These are phyloP conservation scores for Cladorhizidae sp. DNA, from an alignment of 37 sponge, comb jelly and placozoan species.

Conservation along the genomic window DNA sequence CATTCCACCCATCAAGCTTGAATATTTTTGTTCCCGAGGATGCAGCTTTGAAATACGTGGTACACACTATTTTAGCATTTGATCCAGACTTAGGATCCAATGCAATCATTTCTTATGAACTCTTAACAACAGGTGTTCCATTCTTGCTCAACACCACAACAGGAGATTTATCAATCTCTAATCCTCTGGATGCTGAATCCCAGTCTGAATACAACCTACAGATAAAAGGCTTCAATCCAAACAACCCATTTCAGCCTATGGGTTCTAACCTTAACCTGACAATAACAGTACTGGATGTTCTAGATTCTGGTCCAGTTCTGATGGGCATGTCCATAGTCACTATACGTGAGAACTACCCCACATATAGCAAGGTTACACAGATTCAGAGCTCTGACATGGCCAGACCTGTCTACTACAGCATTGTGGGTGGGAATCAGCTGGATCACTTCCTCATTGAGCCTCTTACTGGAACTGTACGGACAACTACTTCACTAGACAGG, in stretches of 20 bases:
- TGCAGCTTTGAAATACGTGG: slow-evolving; percentile 17
- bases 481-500: slow-evolving; percentile 51
- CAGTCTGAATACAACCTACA: slow-evolving; percentile 21
- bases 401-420: slow-evolving; percentile 50
- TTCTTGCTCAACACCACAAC: slow-evolving; percentile 48
- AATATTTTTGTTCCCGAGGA: slow-evolving; percentile 49
- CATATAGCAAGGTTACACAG: slow-evolving; percentile 36
- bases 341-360: slow-evolving; percentile 47
- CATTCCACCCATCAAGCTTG: slow-evolving; percentile 16
- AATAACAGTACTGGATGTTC: slow-evolving; percentile 36
- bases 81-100: slow-evolving; percentile 65
- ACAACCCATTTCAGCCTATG: background rate
- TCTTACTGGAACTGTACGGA: slow-evolving; percentile 61
- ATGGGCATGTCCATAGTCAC: background rate
- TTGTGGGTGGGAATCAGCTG: slow-evolving; percentile 57
- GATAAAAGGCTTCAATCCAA: slow-evolving; percentile 30
- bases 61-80: slow-evolving; percentile 48
- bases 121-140: slow-evolving; percentile 9
- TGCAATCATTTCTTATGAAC: slow-evolving; percentile 32
- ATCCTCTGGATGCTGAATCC: slow-evolving; percentile 53
- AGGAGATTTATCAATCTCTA: slow-evolving; percentile 33
- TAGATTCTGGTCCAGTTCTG: slow-evolving; percentile 50
- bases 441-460: slow-evolving; percentile 62
- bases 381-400: background rate
- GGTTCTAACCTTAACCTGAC: background rate